phyloP scores from a whole-genome alignment of 2,113 vertebrate species.

The Istiophorus platypterus region DNA sequence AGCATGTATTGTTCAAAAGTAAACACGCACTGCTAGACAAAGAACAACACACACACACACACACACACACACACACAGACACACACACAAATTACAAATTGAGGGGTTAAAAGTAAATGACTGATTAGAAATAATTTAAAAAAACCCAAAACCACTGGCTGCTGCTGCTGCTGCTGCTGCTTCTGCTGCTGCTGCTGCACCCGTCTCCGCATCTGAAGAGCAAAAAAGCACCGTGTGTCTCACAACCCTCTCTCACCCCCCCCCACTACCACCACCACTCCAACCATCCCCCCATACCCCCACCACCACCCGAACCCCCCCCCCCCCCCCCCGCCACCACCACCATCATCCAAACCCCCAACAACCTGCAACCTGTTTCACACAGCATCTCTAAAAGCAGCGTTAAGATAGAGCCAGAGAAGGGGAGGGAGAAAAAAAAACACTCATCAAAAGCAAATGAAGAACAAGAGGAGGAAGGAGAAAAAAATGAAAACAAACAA shows the following conservation, averaged over 20 bases:
- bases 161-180: conserved; percentile 54
- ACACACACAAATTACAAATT: conserved; percentile 15
- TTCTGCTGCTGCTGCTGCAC: conserved; percentile 57
- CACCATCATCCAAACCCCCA: too few species aligned
- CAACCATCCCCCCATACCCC: too few species aligned
- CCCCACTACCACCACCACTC: too few species aligned
- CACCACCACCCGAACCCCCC: not conserved
- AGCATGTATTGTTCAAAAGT: conserved; percentile 55
- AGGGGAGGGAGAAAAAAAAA: conserved; percentile 55
- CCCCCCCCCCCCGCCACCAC: too few species aligned
- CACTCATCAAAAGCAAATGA: conserved; percentile 52
- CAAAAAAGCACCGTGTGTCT: conserved; percentile 1
- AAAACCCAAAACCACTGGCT: conserved; percentile 49
- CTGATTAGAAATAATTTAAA: too few species aligned
- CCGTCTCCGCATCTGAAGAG: conserved; percentile 41
- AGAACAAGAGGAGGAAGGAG: conserved; percentile 42
- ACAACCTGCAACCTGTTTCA: conserved; percentile 75
- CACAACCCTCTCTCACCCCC: conserved; percentile 42
- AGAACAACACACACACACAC: too few species aligned
- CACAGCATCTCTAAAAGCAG: conserved; percentile 37
- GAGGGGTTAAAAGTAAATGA: conserved; percentile 52
- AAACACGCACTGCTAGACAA: conserved; percentile 1
- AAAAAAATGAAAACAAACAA: too few species aligned
- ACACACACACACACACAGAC: too few species aligned
- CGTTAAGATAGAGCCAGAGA: too few species aligned